These are phyloP conservation scores for Cephus sareptanus DNA, from an alignment of 2,888 invertebrate species.

Conservation along the genomic window DNA sequence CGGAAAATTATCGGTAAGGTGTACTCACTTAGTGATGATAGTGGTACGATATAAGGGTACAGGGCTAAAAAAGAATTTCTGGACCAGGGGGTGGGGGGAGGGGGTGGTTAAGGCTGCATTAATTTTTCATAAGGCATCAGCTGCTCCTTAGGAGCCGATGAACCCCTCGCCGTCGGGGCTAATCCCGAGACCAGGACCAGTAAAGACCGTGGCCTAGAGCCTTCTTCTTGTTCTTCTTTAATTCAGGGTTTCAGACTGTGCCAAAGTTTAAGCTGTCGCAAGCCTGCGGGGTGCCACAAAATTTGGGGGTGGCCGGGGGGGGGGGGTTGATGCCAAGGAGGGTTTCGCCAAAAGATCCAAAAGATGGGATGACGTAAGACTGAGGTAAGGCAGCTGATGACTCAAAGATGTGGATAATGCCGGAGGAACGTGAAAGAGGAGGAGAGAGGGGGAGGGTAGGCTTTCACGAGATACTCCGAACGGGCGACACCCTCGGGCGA, in stretches of 20 bases:
- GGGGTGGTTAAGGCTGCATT: not conserved
- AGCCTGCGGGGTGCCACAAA: not conserved
- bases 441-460: not conserved
- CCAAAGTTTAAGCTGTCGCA: conserved; percentile 13
- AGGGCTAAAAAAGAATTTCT: not conserved
- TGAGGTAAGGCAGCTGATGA: not conserved
- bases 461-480: not conserved
- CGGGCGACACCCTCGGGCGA: conserved; percentile 25
- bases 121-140: conserved; percentile 3
- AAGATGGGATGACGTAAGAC: not conserved
- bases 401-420: not conserved
- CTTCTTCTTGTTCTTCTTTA: not conserved
- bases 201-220: too few species aligned
- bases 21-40: not conserved
- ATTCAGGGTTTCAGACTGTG: not conserved
- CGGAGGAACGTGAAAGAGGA: not conserved
- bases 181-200: not conserved
- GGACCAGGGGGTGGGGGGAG: too few species aligned
- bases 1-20: not conserved
- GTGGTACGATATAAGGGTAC: not conserved
- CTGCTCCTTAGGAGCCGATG: not conserved
- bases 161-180: not conserved
- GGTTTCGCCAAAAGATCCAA: not conserved
- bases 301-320: not conserved
- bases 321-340: not conserved